Conservation (phyloP, 1,140 invertebrate genomes). For the Monochamus saltuarius region DNA sequence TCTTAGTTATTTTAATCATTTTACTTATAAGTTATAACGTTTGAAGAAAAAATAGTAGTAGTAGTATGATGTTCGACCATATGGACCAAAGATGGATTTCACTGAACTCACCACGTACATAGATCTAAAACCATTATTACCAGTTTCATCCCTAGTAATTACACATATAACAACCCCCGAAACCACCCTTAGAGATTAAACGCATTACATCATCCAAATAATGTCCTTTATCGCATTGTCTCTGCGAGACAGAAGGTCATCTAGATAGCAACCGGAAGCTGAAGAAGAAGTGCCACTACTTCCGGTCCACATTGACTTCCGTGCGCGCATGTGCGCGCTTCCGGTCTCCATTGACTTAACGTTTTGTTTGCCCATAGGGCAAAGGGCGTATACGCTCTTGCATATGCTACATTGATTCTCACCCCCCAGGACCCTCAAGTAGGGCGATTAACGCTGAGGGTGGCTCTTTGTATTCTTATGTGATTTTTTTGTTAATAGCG, state of each 20-base stretch:
- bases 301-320: conserved; percentile 16
- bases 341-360: conserved; percentile 1
- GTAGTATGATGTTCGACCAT: too few species aligned
- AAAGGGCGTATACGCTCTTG: conserved; percentile 3
- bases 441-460: conserved; percentile 10
- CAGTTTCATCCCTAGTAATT: too few species aligned
- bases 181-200: conserved; percentile 11
- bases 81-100: too few species aligned
- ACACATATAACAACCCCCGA: conserved; percentile 1
- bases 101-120: too few species aligned
- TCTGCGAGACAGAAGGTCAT: conserved; percentile 14
- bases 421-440: conserved; percentile 9
- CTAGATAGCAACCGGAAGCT: conserved; percentile 11
- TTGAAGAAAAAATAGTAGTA: too few species aligned
- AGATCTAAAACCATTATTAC: too few species aligned
- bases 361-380: not conserved
- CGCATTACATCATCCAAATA: conserved; percentile 13
- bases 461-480: conserved; percentile 9
- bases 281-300: conserved; percentile 9
- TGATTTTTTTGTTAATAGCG: conserved; percentile 17
- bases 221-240: conserved; percentile 17
- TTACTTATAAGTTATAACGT: too few species aligned
- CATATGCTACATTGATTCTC: conserved; percentile 21
- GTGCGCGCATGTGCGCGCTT: conserved; percentile 16
- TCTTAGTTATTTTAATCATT: too few species aligned